Evolutionary conservation across 2,797 vertebrate genomes (phyloP).

Genomic region (Aplochiton taeniatus): DNA sequence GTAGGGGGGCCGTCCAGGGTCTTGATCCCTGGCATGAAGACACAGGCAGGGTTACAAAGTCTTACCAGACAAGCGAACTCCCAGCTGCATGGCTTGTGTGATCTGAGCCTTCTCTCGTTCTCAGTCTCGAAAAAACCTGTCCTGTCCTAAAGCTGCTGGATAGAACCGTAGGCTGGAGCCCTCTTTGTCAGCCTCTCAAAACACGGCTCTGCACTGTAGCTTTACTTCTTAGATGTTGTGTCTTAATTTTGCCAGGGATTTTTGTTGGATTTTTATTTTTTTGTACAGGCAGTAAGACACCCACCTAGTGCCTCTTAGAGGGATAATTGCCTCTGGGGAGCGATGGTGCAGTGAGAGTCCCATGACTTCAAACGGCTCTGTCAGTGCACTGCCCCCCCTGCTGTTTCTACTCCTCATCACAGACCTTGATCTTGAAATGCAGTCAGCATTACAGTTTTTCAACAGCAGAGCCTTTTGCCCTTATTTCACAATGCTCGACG

Average conservation of each 20-base stretch:
- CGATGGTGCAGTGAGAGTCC: slow-evolving; percentile 43
- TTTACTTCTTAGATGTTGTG: slow-evolving; percentile 8
- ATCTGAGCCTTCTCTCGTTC: neutral
- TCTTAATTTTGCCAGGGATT: slow-evolving; percentile 7
- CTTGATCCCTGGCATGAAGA: slow-evolving; percentile 23
- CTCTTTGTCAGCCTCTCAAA: neutral
- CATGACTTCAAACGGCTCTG: slow-evolving; percentile 59
- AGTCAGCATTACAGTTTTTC: slow-evolving; percentile 26
- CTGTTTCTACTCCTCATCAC: slow-evolving; percentile 44
- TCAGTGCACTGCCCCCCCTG: slow-evolving; percentile 39
- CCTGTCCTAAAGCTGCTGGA: neutral
- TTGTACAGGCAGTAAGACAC: slow-evolving; percentile 29
- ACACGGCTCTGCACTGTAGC: slow-evolving; percentile 9
- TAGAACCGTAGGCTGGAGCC: neutral
- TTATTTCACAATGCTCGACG: slow-evolving; percentile 40
- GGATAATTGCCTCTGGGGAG: slow-evolving; percentile 50
- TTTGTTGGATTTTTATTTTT: slow-evolving; percentile 27
- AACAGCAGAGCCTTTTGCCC: slow-evolving; percentile 34
- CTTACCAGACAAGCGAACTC: neutral
- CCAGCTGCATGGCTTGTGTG: slow-evolving; percentile 2
- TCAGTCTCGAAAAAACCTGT: neutral
- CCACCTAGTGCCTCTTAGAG: slow-evolving; percentile 33
- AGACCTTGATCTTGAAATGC: slow-evolving; percentile 60
- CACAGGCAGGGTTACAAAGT: slow-evolving; percentile 26
- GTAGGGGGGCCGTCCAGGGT: neutral